Evolutionary conservation across 2,888 invertebrate species (phyloP).

Genomic region (Caenorhabditis sp.): DNA sequence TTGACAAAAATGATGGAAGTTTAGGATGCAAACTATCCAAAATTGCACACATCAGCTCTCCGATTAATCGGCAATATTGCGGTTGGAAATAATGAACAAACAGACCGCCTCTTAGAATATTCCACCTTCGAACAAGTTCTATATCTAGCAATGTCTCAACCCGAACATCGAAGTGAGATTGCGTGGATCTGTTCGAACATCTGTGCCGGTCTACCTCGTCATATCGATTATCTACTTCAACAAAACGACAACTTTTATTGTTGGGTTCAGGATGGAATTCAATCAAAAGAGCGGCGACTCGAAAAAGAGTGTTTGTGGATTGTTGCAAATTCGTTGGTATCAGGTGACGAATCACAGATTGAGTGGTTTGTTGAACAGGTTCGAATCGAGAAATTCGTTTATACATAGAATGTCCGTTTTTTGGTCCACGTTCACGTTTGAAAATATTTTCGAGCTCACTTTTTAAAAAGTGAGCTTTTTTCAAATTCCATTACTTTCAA

Average conservation of each 20-base stretch:
- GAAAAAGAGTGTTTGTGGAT: constrained; percentile 39
- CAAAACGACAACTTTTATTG: constrained; percentile 18
- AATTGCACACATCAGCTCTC: constrained; percentile 23
- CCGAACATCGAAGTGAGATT: constrained; percentile 29
- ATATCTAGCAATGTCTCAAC: constrained; percentile 13
- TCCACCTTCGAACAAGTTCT: constrained; percentile 24
- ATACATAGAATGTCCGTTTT: too few relatives aligned
- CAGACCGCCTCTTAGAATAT: constrained; percentile 18
- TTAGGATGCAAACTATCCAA: constrained; percentile 5
- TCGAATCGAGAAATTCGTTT: too few relatives aligned
- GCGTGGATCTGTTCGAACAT: constrained; percentile 49
- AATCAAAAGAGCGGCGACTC: constrained; percentile 21
- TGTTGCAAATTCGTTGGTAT: constrained; percentile 36
- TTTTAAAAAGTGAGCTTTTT: too few relatives aligned
- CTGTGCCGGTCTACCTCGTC: constrained; percentile 36
- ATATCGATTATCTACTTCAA: constrained; percentile 30
- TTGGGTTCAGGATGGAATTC: constrained; percentile 24
- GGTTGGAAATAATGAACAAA: constrained; percentile 43
- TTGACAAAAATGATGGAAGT: too few relatives aligned
- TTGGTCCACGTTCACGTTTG: not conserved
- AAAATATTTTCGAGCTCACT: too few relatives aligned
- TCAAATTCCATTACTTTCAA: too few relatives aligned
- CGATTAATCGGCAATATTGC: constrained; percentile 51
- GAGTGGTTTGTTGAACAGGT: constrained; percentile 7
- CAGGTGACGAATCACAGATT: constrained; percentile 18